Evolutionary conservation across 2,888 invertebrate species (phyloP).

Genomic region (Atethmia centrago): DNA sequence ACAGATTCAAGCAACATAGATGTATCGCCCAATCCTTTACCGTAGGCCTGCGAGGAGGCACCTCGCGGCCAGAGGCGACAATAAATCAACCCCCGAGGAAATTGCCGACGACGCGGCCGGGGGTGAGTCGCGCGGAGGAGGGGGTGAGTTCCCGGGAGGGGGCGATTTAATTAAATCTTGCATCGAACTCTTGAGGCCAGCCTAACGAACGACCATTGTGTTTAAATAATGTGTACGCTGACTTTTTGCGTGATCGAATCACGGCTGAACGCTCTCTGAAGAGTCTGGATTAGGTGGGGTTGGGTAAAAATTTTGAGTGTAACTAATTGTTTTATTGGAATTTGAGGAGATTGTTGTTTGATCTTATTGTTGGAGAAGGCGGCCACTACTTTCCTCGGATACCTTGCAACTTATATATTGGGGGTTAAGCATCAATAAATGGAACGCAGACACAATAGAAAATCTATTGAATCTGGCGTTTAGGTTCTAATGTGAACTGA

Average conservation of each 20-base stretch:
- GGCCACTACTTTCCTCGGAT: background rate
- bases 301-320: constrained; percentile 57
- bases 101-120: constrained; percentile 83
- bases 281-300: constrained; percentile 70
- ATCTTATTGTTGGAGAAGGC: constrained; percentile 28
- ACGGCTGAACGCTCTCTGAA: constrained; percentile 69
- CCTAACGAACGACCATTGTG: constrained; percentile 90
- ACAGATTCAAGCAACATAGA: constrained; percentile 69
- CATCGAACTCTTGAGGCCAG: constrained; percentile 90
- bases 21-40: constrained; percentile 86
- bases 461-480: background rate
- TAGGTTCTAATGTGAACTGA: background rate
- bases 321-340: constrained; percentile 50
- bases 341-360: constrained; percentile 41
- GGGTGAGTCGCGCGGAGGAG: constrained; percentile 62
- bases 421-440: background rate
- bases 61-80: constrained; percentile 84
- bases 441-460: background rate
- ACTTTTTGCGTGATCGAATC: constrained; percentile 84
- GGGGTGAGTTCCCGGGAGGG: constrained; percentile 68
- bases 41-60: constrained; percentile 76
- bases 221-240: constrained; percentile 89
- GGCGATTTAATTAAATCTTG: constrained; percentile 92
- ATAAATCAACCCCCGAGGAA: constrained; percentile 90
- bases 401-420: background rate